Conservation (phyloP, 1,140 invertebrate species). For the Cyclargus thomasi region DNA sequence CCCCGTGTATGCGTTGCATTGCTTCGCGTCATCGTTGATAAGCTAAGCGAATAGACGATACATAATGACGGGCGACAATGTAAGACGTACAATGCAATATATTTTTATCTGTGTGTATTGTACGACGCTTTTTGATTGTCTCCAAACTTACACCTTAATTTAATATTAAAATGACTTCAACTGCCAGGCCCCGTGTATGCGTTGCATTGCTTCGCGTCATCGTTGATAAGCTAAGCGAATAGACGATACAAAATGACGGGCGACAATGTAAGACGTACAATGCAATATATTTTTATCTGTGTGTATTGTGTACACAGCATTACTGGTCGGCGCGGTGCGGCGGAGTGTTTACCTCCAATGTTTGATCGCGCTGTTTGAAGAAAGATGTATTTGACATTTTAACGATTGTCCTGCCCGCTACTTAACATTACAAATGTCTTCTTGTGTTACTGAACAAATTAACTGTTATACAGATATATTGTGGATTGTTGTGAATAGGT, state of each 20-base stretch:
- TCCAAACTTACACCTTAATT: too few relatives aligned
- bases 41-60: not conserved
- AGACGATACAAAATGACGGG: not conserved
- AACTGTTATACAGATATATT: constrained; percentile 2
- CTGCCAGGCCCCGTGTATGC: too few relatives aligned
- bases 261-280: not conserved
- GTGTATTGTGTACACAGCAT: not conserved
- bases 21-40: too few relatives aligned
- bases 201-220: too few relatives aligned
- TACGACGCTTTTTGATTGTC: too few relatives aligned
- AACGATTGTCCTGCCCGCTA: constrained; percentile 28
- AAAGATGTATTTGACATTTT: constrained; percentile 35
- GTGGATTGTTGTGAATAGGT: not conserved
- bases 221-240: too few relatives aligned
- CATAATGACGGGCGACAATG: not conserved
- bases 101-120: not conserved
- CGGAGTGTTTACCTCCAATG: constrained; percentile 23
- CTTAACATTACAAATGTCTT: constrained; percentile 22
- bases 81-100: not conserved
- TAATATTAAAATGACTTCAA: too few relatives aligned
- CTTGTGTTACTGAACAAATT: constrained; percentile 15
- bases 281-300: not conserved
- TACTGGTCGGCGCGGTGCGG: not conserved
- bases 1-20: too few relatives aligned
- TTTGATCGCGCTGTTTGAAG: constrained; percentile 28